Evolutionary conservation across 2,113 vertebrate genomes (phyloP).

Genomic region (Zosterops borbonicus): DNA sequence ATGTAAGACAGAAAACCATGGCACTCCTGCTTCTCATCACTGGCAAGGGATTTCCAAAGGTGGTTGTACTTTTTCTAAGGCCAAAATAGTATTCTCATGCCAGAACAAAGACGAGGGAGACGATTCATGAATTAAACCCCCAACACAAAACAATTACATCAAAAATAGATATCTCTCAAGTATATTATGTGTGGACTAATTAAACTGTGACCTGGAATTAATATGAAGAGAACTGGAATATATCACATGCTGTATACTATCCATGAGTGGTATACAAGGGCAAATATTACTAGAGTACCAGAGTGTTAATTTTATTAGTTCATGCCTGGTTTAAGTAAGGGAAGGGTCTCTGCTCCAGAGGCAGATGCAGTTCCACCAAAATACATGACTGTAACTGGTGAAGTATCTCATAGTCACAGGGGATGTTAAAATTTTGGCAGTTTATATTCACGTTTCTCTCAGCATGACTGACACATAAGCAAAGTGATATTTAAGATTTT

Average conservation of each 20-base stretch:
- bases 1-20: neutral
- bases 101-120: neutral
- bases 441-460: neutral
- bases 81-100: slow-evolving; percentile 6
- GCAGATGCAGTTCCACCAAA: neutral
- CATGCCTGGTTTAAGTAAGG: slow-evolving; percentile 39
- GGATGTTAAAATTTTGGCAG: neutral
- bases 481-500: slow-evolving; percentile 33
- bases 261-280: slow-evolving; percentile 52
- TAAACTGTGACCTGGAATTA: slow-evolving; percentile 47
- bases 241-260: slow-evolving; percentile 18
- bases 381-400: rapidly evolving
- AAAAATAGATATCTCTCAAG: slow-evolving; percentile 41
- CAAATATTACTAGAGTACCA: slow-evolving; percentile 39
- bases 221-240: slow-evolving; percentile 11
- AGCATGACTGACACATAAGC: neutral
- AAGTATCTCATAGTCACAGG: neutral
- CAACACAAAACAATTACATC: slow-evolving; percentile 48
- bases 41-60: slow-evolving; percentile 37
- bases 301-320: slow-evolving; percentile 60
- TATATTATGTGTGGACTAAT: slow-evolving; percentile 47
- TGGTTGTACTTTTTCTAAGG: slow-evolving; percentile 16
- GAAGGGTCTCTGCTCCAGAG: neutral
- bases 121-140: slow-evolving; percentile 12
- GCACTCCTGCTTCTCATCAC: neutral